These are phyloP conservation scores for Euplagia quadripunctaria DNA, from an alignment of 2,888 invertebrate species.

Conservation along the genomic window DNA sequence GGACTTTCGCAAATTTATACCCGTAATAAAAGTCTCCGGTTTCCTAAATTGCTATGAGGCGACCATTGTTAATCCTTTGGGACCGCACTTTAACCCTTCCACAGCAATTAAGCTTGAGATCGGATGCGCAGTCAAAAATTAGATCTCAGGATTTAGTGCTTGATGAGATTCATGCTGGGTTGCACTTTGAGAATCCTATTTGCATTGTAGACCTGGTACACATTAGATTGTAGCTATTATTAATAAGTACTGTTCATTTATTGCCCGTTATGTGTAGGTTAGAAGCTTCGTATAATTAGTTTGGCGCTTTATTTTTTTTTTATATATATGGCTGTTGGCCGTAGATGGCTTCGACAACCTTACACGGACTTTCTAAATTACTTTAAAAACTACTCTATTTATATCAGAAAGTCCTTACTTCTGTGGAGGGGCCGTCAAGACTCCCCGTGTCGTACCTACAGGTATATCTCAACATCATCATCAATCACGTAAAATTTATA, in stretches of 20 bases:
- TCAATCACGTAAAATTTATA: no score
- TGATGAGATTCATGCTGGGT: slow-evolving; percentile 28
- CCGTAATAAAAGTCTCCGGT: slow-evolving; percentile 1
- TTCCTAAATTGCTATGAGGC: slow-evolving; percentile 5
- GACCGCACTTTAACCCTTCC: slow-evolving; percentile 22
- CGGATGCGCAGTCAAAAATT: slow-evolving; percentile 39
- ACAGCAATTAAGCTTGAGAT: slow-evolving; percentile 44
- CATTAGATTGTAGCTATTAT: background rate
- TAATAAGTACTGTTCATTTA: background rate
- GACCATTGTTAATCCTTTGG: slow-evolving; percentile 15
- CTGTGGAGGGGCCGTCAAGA: no score
- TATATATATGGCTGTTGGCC: no score
- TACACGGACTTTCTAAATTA: no score
- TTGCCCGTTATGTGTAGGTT: background rate
- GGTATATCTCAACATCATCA: no score
- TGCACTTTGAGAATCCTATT: slow-evolving; percentile 6
- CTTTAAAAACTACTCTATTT: no score
- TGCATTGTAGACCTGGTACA: background rate
- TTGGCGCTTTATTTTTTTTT: background rate
- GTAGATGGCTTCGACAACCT: no score
- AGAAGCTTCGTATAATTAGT: background rate
- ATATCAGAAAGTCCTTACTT: no score
- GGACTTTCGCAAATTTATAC: slow-evolving; percentile 6
- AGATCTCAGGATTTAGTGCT: slow-evolving; percentile 21
- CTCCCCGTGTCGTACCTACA: no score